These are phyloP conservation scores for Rhyacophila evoluta DNA, from an alignment of 2,888 invertebrate genomes.

Conservation along the genomic window DNA sequence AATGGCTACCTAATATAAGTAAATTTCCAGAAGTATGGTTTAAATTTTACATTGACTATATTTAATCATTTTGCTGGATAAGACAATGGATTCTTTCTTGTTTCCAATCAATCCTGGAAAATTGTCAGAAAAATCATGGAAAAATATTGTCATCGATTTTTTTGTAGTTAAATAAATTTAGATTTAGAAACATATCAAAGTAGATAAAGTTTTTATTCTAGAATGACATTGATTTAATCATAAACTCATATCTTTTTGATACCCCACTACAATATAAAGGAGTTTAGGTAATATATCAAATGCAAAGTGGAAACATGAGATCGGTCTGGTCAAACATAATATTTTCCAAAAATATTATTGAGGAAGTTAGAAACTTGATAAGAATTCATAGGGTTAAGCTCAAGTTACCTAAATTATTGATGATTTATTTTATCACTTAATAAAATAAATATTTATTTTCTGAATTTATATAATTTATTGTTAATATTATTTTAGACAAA, in stretches of 20 bases:
- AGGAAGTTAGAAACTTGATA: not conserved
- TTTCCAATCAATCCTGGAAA: not conserved
- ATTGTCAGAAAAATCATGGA: not conserved
- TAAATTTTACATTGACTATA: too few relatives aligned
- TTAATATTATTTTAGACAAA: conserved; percentile 12
- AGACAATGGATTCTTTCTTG: too few relatives aligned
- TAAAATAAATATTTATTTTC: conserved; percentile 7
- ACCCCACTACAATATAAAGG: not conserved
- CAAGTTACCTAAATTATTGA: conserved; percentile 24
- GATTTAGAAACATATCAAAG: conserved; percentile 7
- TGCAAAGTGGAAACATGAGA: not conserved
- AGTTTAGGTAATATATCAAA: not conserved
- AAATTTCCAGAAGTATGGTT: too few relatives aligned
- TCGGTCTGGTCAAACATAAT: conserved; percentile 1
- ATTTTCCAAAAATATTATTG: conserved; percentile 21
- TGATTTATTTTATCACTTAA: not conserved
- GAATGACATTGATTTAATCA: conserved; percentile 16
- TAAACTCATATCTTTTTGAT: conserved; percentile 3
- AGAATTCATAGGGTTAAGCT: not conserved
- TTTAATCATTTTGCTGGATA: too few relatives aligned
- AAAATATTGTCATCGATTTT: not conserved
- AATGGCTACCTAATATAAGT: too few relatives aligned
- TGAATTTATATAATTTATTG: not conserved
- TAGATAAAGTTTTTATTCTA: not conserved
- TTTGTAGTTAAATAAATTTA: conserved; percentile 7